phyloP scores from a whole-genome alignment of 2,113 vertebrate genomes.

The Lampris megalopsis region DNA sequence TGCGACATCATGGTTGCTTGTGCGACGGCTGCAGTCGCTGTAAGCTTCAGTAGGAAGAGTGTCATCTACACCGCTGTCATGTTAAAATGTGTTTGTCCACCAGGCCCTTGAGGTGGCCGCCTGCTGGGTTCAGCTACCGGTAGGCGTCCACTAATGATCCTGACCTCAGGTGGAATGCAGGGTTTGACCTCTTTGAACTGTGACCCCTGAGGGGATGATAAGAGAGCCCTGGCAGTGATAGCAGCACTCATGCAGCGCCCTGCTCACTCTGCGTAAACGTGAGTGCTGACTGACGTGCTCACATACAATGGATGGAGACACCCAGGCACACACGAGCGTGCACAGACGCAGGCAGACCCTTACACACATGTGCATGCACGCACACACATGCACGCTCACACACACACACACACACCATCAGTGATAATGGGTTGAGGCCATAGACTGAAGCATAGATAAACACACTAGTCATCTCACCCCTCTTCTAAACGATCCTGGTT shows the following conservation, averaged over 20 bases:
- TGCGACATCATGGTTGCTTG: no score
- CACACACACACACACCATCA: slow-evolving; percentile 11
- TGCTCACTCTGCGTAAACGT: slow-evolving; percentile 16
- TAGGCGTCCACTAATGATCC: slow-evolving; percentile 25
- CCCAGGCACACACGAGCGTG: neutral
- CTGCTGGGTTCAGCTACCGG: neutral
- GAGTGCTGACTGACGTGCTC: slow-evolving; percentile 21
- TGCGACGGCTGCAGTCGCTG: no score
- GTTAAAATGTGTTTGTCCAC: neutral
- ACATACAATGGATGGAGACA: slow-evolving; percentile 1
- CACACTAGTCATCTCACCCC: slow-evolving; percentile 29
- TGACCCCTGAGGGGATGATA: slow-evolving; percentile 54
- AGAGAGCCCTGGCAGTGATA: slow-evolving; percentile 45
- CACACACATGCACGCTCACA: neutral
- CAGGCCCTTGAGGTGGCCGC: slow-evolving; percentile 9
- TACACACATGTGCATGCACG: neutral
- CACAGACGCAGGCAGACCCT: neutral
- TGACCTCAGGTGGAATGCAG: slow-evolving; percentile 59
- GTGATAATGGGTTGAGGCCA: slow-evolving; percentile 38
- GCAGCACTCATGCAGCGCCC: slow-evolving; percentile 22
- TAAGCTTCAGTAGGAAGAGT: no score
- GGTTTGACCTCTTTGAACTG: slow-evolving; percentile 51
- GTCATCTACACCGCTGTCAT: no score
- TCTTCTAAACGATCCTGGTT: slow-evolving; percentile 46
- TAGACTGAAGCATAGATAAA: slow-evolving; percentile 53